Evolutionary conservation across 1,140 invertebrate genomes (phyloP).

Genomic region (Magallana ariakensis): DNA sequence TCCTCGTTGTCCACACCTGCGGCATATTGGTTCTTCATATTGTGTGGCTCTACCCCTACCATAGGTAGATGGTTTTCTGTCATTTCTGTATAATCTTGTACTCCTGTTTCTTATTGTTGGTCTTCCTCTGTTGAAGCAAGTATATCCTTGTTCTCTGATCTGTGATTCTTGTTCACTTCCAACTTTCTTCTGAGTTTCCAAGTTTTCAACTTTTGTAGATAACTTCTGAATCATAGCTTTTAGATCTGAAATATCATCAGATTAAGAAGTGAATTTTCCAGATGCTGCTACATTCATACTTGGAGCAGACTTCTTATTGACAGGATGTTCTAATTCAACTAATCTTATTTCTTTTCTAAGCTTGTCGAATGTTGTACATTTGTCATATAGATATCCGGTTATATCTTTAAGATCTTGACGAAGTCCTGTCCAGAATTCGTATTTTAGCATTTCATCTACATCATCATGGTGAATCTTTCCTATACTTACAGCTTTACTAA

Average conservation of each 20-base stretch:
- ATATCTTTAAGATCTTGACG: background rate
- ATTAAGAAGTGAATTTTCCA: background rate
- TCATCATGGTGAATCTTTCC: background rate
- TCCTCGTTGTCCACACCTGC: slow-evolving; percentile 29
- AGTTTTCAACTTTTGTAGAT: background rate
- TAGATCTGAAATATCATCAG: background rate
- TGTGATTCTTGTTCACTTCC: background rate
- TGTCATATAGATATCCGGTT: background rate
- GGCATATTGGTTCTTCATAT: slow-evolving; percentile 8
- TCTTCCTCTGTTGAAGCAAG: background rate
- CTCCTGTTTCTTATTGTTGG: background rate
- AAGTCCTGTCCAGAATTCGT: background rate
- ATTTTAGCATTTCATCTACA: slow-evolving; percentile 29
- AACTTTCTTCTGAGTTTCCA: background rate
- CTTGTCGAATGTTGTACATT: background rate
- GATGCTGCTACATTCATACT: background rate
- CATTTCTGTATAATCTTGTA: background rate
- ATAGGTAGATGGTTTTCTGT: background rate
- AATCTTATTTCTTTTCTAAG: background rate
- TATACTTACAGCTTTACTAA: background rate
- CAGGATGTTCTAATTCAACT: slow-evolving; percentile 21
- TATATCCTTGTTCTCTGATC: background rate
- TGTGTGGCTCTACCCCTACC: background rate
- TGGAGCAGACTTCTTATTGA: background rate
- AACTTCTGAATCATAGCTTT: slow-evolving; percentile 23